A percentile compares a stretch with the other conserved stretches of the same genome.
phyloP scores from a whole-genome alignment of 2,888 invertebrate species.

The Diarsia mendica region DNA sequence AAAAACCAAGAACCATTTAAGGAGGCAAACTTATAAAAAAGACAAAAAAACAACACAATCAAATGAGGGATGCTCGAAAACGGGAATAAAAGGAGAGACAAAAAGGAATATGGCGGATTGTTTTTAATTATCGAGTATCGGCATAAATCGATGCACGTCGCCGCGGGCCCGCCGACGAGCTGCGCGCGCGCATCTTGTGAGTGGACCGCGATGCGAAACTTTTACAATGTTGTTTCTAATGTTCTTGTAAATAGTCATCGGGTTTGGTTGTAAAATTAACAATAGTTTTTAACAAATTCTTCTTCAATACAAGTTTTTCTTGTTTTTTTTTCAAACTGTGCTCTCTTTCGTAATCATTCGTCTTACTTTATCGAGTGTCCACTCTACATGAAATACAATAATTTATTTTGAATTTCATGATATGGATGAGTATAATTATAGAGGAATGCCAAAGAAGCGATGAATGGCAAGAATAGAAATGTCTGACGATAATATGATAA shows the following conservation, averaged over 20 bases:
- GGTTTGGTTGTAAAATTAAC: background rate
- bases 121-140: slow-evolving; percentile 91
- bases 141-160: slow-evolving; percentile 90
- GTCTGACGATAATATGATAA: too few species aligned
- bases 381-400: background rate
- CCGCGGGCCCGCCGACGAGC: slow-evolving; percentile 83
- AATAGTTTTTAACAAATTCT: background rate
- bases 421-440: too few species aligned
- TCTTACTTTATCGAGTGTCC: background rate
- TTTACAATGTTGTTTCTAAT: slow-evolving; percentile 43
- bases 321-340: background rate
- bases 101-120: slow-evolving; percentile 90
- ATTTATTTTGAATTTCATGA: background rate
- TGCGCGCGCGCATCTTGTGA: slow-evolving; percentile 74
- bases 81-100: slow-evolving; percentile 87
- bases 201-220: slow-evolving; percentile 60
- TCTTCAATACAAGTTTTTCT: background rate
- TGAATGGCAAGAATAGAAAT: too few species aligned
- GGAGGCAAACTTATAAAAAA: slow-evolving; percentile 74
- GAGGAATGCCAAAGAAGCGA: too few species aligned
- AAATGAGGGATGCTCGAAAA: slow-evolving; percentile 90
- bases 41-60: slow-evolving; percentile 86
- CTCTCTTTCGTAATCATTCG: background rate
- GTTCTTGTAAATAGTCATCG: background rate
- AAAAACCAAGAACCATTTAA: slow-evolving; percentile 79